phyloP scores from a whole-genome alignment of 2,797 vertebrate genomes.

The Graptemys geographica region DNA sequence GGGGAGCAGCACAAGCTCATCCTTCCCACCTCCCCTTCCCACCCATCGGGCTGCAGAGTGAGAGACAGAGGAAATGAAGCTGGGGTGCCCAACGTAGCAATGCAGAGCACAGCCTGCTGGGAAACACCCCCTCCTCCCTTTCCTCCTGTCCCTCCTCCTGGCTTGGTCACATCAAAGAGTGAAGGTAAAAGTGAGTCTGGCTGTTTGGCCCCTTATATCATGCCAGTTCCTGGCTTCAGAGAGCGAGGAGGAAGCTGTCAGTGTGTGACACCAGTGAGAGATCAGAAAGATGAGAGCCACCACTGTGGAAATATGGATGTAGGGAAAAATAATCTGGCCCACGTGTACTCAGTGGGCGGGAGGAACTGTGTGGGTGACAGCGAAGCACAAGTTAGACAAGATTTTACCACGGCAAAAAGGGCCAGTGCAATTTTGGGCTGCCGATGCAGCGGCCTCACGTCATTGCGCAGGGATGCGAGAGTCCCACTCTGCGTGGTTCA shows the following conservation, averaged over 20 bases:
- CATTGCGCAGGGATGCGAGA: fast-evolving
- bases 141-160: background rate
- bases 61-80: background rate
- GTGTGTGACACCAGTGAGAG: background rate
- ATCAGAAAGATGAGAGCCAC: background rate
- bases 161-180: background rate
- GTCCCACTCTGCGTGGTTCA: fast-evolving
- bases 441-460: background rate
- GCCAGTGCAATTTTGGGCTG: background rate
- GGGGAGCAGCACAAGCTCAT: background rate
- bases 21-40: background rate
- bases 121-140: background rate
- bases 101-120: background rate
- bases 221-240: background rate
- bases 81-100: background rate
- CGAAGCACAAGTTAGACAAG: background rate
- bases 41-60: background rate
- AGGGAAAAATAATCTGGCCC: background rate
- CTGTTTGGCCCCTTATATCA: background rate
- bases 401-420: background rate
- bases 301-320: conserved; percentile 14
- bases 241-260: background rate
- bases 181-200: conserved; percentile 14
- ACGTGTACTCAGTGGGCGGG: background rate
- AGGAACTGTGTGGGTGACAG: background rate